Base-by-base conservation (phyloP, 2,113 vertebrate genomes). In the Sceloporus undulatus region DNA sequence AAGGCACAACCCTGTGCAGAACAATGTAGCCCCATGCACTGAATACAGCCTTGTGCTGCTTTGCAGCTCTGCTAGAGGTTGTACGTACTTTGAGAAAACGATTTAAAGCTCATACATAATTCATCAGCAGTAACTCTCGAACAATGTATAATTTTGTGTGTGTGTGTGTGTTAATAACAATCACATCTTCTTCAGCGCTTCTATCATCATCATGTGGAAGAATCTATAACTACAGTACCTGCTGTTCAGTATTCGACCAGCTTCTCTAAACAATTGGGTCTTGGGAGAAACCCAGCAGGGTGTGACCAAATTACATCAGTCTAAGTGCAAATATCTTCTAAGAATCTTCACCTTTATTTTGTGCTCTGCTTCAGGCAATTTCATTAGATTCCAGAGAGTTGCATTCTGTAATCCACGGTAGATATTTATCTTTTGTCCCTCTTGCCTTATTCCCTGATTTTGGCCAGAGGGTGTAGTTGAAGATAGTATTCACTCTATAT, bases 61-160 rank as follows among this genome's bases (percentile, higher is more conserved):
- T 23, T 86, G 83, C 83, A n/a, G 23, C 79, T 87, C 91, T 71
- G 62, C 86, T 71, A 62, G 9, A 71, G 68, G 42, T 89, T 90
- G 84, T 38, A 1, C 56, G 83, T 68, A 79, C 82, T 77, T 71
- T 82, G 0, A 27, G 82, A 91, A 93, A 90, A 82, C 56, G 71
- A 90, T 93, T 88, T 88, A 74, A 78, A 79, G 73, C 73, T 92
- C 14, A 88, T 93, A 21, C 74, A 91, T 95, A 91, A 93, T 94
- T 94, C 79, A 93, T 85, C 70, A 76, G 83, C 86, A 79, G 16
- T 56, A 93, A 25, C 83, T 59, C 23, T n/a, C 42, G 48, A 86
- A 71, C 75, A 87, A 91, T 91, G 85, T 34, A 2, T 42, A 77
- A 68, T 48, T 86, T 79, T 82, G 79, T 56, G 66, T 78, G 68